Evolutionary conservation across 1,140 invertebrate species (phyloP), one percentile per base, ranked within the genome.

Genomic region (Drosophila yakuba): DNA sequence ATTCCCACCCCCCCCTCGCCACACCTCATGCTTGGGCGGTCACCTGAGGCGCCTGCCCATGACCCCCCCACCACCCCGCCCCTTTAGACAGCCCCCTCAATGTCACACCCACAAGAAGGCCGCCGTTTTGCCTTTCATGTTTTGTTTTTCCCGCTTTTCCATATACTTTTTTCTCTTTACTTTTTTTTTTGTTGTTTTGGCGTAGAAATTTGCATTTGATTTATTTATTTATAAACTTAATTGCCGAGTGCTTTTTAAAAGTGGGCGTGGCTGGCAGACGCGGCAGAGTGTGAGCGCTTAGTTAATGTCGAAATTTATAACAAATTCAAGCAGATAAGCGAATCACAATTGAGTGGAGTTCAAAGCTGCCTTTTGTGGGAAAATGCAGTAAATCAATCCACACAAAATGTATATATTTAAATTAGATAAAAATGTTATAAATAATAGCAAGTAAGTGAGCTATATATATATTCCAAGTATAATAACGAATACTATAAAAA

Each of bases 161-260:
- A 5, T 25, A 25, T 45, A 39, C 5, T 36, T 39, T 25, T 38
- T 3, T 15, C 55, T 56, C 32, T 44, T 11, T 35, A 23, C 32
- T 62, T 68, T 50, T 36, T 36, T 15, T 48, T 71, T 43, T 61
- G 20, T 20, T 20, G 20, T 20, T 20, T 20, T 20, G n/a, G 43
- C 15, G 25, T 14, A 23, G 63, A 69, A 67, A 67, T 72, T 63
- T 43, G 71, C 71, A 47, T 75, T 82, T 88, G 79, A 89, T 88
- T 88, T 88, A 88, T 88, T 88, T 89, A 84, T 89, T 89, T 89
- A 89, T 89, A 78, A 89, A 78, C 80, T 63, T 84, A 84, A 89
- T 89, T 89, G 68, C 80, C 62, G 20, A 6, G 43, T 12, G 48
- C 23, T 20, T 35, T 45, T 35, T 59, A 23, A 15, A 12, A 28